Evolutionary conservation across 1,140 invertebrate genomes (phyloP).

Genomic region (Zelostemma sp.): DNA sequence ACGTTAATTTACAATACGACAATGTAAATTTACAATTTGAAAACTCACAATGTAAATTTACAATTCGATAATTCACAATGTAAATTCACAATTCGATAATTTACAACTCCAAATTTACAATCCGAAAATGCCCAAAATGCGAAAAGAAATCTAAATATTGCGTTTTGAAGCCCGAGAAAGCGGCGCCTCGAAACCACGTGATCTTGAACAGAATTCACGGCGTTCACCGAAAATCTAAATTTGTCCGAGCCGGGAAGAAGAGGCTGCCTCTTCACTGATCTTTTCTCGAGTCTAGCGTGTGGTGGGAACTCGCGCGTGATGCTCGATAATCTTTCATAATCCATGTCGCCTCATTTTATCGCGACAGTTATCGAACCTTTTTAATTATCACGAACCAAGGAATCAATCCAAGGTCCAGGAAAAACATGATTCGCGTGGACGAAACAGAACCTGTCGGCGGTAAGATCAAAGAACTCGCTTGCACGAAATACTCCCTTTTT

Average conservation of each 20-base stretch:
- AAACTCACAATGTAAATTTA: no score
- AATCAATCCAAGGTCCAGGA: neutral
- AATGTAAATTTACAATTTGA: no score
- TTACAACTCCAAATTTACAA: no score
- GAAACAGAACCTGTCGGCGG: constrained; percentile 88
- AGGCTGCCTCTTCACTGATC: constrained; percentile 40
- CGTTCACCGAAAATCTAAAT: constrained; percentile 68
- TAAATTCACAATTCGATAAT: no score
- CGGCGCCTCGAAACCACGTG: constrained; percentile 50
- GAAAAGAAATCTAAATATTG: no score
- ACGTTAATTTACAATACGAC: no score
- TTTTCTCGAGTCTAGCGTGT: constrained; percentile 40
- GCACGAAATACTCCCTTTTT: no score
- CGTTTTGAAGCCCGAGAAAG: no score
- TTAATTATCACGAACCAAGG: neutral
- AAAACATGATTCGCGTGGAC: constrained; percentile 85
- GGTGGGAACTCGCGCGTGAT: constrained; percentile 39
- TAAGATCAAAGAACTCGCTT: no score
- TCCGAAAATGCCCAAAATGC: no score
- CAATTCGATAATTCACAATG: no score
- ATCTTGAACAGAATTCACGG: constrained; percentile 59
- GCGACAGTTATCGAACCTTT: neutral
- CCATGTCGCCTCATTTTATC: constrained; percentile 43
- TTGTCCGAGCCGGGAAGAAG: constrained; percentile 62
- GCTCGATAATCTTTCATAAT: constrained; percentile 63